Evolutionary conservation across 2,113 vertebrate genomes (phyloP).

Genomic region (Isichthys henryi): DNA sequence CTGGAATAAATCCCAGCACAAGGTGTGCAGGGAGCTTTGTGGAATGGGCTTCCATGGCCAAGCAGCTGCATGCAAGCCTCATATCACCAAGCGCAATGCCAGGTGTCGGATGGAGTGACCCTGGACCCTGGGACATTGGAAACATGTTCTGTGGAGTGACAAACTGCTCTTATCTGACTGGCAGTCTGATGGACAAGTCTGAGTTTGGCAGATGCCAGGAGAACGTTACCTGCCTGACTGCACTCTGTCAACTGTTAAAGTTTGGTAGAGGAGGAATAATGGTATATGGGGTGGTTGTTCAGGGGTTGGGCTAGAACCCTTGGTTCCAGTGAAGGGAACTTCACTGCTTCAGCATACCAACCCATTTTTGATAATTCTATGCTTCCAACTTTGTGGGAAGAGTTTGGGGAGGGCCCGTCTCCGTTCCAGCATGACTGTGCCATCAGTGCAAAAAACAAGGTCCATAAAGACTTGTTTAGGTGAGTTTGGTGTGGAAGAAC

Average conservation of each 20-base stretch:
- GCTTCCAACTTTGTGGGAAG: neutral
- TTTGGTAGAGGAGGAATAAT: neutral
- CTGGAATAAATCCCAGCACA: neutral
- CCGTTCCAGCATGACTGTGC: neutral
- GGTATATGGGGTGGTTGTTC: neutral
- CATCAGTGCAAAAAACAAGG: neutral
- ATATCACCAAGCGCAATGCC: neutral
- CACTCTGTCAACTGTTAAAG: neutral
- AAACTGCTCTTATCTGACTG: neutral
- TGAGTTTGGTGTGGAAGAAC: neutral
- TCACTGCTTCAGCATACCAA: neutral
- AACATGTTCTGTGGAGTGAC: neutral
- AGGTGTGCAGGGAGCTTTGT: neutral
- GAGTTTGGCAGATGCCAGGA: neutral
- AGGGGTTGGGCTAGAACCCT: neutral
- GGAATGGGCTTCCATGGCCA: neutral
- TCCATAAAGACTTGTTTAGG: neutral
- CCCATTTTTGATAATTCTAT: neutral
- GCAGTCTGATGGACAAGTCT: neutral
- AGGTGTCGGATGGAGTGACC: neutral
- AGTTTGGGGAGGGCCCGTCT: neutral
- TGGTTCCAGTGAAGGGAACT: neutral
- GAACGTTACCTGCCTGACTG: neutral
- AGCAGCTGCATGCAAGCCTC: neutral
- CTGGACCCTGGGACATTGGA: neutral